phyloP scores from a whole-genome alignment of 2,888 invertebrate genomes.

The Lasioglossum figueresi region DNA sequence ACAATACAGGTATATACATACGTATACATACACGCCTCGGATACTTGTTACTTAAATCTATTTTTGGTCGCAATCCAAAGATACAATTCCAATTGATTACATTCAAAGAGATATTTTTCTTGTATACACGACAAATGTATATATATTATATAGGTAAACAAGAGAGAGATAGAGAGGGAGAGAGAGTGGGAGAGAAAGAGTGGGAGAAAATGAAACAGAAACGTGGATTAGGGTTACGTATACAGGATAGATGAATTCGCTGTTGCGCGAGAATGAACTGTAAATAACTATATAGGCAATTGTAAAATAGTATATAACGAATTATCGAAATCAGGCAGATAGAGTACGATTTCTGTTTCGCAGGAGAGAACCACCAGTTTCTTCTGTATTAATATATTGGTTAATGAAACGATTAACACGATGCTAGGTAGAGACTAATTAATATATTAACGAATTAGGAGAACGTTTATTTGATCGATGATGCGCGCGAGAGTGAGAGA shows the following conservation, averaged over 20 bases:
- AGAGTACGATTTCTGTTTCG: constrained; percentile 44
- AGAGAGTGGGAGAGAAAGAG: not conserved
- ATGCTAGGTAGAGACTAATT: constrained; percentile 73
- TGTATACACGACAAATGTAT: constrained; percentile 75
- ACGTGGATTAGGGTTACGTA: constrained; percentile 36
- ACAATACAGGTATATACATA: constrained; percentile 6
- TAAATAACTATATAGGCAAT: constrained; percentile 75
- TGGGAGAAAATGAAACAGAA: not conserved
- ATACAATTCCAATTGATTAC: constrained; percentile 70
- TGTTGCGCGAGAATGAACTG: constrained; percentile 67
- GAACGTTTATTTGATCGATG: constrained; percentile 63
- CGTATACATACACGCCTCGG: not conserved
- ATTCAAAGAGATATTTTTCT: constrained; percentile 76
- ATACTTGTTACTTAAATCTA: constrained; percentile 73
- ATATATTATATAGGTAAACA: constrained; percentile 65
- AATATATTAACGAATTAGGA: constrained; percentile 71
- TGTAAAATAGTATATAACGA: constrained; percentile 72
- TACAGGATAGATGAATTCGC: constrained; percentile 36
- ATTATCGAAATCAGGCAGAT: constrained; percentile 50
- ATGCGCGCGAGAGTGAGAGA: constrained; percentile 49
- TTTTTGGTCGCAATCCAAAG: constrained; percentile 75
- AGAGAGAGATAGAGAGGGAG: not conserved
- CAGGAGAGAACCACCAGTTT: constrained; percentile 20
- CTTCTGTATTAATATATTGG: constrained; percentile 66
- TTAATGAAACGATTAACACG: constrained; percentile 67